Base-by-base conservation (phyloP, 2,888 invertebrate genomes). In the Agrilus biguttatus region DNA sequence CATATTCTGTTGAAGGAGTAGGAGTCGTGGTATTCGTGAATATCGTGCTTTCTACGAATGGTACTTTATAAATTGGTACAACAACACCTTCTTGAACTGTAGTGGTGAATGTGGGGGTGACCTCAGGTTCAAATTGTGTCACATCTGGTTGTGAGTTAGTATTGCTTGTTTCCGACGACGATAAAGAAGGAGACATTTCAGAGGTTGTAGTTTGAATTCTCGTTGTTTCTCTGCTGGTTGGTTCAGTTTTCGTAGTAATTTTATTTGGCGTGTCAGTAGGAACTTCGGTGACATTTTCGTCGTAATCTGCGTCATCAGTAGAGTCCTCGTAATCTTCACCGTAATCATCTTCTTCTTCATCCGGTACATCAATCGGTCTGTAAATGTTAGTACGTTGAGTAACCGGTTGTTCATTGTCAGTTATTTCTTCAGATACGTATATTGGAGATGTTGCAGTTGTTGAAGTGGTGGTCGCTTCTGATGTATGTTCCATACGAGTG, bases 321-420 rank as follows among this genome's bases (percentile, higher is more conserved):
- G 59, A 71, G 13, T 72, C 71, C 8, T 64, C 67, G 52, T 69
- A 68, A 49, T 69, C 69, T 38, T 65, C 62, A 46, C 67, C 66
- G 53, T 69, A 67, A 40, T 54, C 59, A 12, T 55, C 53, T 43
- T 51, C 54, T 8, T 48, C 37, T 33, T 50, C 48, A 0, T 46
- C 33, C 5, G 47, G 44, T 42, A 28, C 28, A 10, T 47, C 47
- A 35, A 45, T 47, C 8, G 47, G 47, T 45, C 45, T 45, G 23
- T 47, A 45, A 10, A 47, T 44, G 14, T 45, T 45, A 2, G 37
- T 21, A 2, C 12, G 32, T 14, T 47, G 37, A 12, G 44, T 45
- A 12, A 45, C 33, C 5, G 36, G 37, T 37, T 21, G 33, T 6
- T 38, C 28, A 36, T 46, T 49, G 33, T 45, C 42, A 7, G 41